phyloP scores from a whole-genome alignment of 2,888 invertebrate species.

The Acleris sparsana region DNA sequence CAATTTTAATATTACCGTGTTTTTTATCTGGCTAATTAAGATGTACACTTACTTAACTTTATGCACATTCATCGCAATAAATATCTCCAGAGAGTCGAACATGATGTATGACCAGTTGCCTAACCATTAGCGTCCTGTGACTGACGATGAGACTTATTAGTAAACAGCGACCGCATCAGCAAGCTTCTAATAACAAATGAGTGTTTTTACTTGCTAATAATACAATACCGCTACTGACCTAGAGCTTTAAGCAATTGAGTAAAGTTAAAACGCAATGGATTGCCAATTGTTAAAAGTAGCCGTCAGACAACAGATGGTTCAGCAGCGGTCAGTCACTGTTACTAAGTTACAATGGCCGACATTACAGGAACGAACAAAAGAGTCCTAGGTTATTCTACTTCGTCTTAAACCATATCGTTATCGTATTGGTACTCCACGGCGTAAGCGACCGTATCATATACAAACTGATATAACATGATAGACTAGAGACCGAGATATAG shows the following conservation, averaged over 20 bases:
- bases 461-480: too few relatives aligned
- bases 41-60: too few relatives aligned
- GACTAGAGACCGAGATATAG: too few relatives aligned
- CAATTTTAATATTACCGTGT: too few relatives aligned
- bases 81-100: neutral
- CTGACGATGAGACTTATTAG: slow-evolving; percentile 33
- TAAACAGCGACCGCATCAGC: slow-evolving; percentile 31
- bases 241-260: neutral
- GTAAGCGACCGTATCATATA: too few relatives aligned
- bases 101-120: neutral
- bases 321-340: slow-evolving; percentile 13
- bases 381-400: too few relatives aligned
- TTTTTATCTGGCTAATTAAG: too few relatives aligned
- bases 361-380: neutral
- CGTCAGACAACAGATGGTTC: neutral
- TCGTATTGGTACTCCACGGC: too few relatives aligned
- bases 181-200: slow-evolving; percentile 30
- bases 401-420: too few relatives aligned
- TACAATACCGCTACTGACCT: slow-evolving; percentile 1
- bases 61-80: too few relatives aligned
- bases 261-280: slow-evolving; percentile 11
- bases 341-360: neutral
- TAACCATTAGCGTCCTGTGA: slow-evolving; percentile 20
- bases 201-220: slow-evolving; percentile 8
- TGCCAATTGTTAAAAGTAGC: neutral